Evolutionary conservation across 2,888 invertebrate species (phyloP).

Genomic region (Lagria hirta): DNA sequence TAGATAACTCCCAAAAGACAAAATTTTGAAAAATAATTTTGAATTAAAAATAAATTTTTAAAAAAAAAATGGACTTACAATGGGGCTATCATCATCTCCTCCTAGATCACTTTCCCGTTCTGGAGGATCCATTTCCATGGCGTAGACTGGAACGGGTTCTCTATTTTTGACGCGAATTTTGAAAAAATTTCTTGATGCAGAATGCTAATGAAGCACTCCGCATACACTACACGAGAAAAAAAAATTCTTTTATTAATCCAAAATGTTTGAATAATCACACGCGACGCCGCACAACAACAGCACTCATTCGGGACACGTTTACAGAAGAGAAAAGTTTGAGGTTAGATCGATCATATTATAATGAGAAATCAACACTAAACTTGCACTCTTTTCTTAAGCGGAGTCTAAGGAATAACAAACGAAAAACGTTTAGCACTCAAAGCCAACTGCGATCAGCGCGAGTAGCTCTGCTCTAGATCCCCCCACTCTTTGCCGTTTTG

Average conservation of each 20-base stretch:
- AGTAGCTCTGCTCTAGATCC: slow-evolving; percentile 35
- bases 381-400: no score
- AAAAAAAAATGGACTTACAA: no score
- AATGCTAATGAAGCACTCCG: slow-evolving; percentile 52
- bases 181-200: slow-evolving; percentile 47
- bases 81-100: slow-evolving; percentile 73
- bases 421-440: slow-evolving; percentile 31
- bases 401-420: slow-evolving; percentile 26
- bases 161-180: slow-evolving; percentile 89
- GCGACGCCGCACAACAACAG: slow-evolving; percentile 22
- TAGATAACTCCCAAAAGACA: no score
- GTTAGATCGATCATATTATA: no score
- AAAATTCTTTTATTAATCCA: slow-evolving; percentile 6
- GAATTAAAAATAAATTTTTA: no score
- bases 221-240: slow-evolving; percentile 35
- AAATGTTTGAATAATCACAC: slow-evolving; percentile 23
- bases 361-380: no score
- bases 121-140: slow-evolving; percentile 69
- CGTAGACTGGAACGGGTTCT: slow-evolving; percentile 83
- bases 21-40: no score
- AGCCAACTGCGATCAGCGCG: slow-evolving; percentile 28
- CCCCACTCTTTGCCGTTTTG: slow-evolving; percentile 30
- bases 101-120: slow-evolving; percentile 71
- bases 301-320: slow-evolving; percentile 15
- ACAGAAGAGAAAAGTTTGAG: slow-evolving; percentile 28